These are phyloP conservation scores for Holothuria scabra DNA, from an alignment of 53 echinoderm and acorn worm species.

Conservation along the genomic window DNA sequence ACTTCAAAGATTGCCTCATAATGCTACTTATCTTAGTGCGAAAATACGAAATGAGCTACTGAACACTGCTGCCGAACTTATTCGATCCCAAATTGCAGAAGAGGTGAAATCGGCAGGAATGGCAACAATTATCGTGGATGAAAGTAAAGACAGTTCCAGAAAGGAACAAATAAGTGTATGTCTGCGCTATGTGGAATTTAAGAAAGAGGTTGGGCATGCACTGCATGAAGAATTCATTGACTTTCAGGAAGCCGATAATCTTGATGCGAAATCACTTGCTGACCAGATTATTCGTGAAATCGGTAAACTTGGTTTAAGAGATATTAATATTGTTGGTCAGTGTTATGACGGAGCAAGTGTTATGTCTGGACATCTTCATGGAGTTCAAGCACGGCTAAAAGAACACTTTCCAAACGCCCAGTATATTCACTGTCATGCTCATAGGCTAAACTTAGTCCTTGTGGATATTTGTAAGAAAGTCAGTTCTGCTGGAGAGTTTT, in stretches of 20 bases:
- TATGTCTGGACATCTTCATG: slow-evolving; percentile 40
- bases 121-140: slow-evolving; percentile 19
- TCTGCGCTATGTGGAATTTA: slow-evolving; percentile 30
- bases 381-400: slow-evolving; percentile 25
- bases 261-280: slow-evolving; percentile 32
- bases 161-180: slow-evolving; percentile 41
- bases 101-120: background rate
- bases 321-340: slow-evolving; percentile 32
- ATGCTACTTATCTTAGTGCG: slow-evolving; percentile 14
- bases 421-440: slow-evolving; percentile 6
- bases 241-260: slow-evolving; percentile 40
- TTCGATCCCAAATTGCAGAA: slow-evolving; percentile 7
- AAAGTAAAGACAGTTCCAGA: slow-evolving; percentile 6
- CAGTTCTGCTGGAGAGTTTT: slow-evolving; percentile 28
- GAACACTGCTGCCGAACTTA: slow-evolving; percentile 5
- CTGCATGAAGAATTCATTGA: slow-evolving; percentile 45
- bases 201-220: background rate
- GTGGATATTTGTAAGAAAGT: slow-evolving; percentile 35
- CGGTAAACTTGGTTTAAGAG: background rate
- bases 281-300: slow-evolving; percentile 14
- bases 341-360: slow-evolving; percentile 44
- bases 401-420: slow-evolving; percentile 18
- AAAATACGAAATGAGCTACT: slow-evolving; percentile 22
- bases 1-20: background rate
- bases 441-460: slow-evolving; percentile 27